Base-by-base conservation (phyloP, 2,797 vertebrate species). In the Amniataba percoides region DNA sequence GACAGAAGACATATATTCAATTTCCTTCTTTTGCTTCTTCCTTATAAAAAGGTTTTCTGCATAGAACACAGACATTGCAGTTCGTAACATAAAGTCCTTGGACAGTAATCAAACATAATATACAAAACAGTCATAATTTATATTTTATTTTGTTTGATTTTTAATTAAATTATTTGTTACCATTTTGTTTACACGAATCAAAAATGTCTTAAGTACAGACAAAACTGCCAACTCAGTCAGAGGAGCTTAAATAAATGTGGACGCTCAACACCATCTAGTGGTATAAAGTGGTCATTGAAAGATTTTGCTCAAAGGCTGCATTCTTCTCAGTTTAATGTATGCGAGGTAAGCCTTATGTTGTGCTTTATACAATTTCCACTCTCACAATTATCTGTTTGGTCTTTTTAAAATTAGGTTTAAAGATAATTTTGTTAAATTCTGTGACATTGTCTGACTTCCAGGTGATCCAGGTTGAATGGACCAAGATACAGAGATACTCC, bases 191-290 rank as follows among this genome's bases (percentile, higher is more conserved):
- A 13, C 10, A 74, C 4, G 18, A 46, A 25, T 9, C 0, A 36
- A 45, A 69, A 40, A 7, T 19, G 23, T 7, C 1, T 23, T 51
- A 11, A 59, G 34, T 42, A 9, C 23, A 49, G 4, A 45, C 12
- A 13, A 2, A 55, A 36, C 1, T 69, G 10, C 4, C 0, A 5
- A 21, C 13, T 43, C 0, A 3, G 3, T 1, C 10, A 19, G 0
- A 65, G 9, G 0, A 25, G 25, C 8, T 40, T 39, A 34, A 45
- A 46, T 31, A 31, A 31, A 31, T 31, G n/a, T 74, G 31, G 25
- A 46, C 14, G 7, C 3, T 55, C 10, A 65, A 5, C 65, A 2
- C 71, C 87, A 85, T 43, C 87, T 88, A 67, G 81, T 88, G 90
- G 71, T 52, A 0, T 5, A 25, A 39, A 36, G 11, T 9, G 13